These are phyloP conservation scores for Tenebrio molitor DNA, from an alignment of 1,140 invertebrate species.

Conservation along the genomic window DNA sequence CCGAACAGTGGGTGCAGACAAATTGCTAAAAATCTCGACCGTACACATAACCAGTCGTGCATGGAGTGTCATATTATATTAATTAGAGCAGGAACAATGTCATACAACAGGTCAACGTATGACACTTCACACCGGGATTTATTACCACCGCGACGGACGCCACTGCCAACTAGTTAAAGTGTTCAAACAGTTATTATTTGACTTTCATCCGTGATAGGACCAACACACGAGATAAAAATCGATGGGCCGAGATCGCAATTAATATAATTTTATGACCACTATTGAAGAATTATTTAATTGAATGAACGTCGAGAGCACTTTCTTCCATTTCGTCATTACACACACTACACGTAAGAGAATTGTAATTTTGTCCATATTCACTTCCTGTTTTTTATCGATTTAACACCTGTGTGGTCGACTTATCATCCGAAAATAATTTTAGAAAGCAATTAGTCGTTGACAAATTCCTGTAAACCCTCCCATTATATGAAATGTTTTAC, in stretches of 20 bases:
- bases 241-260: no score
- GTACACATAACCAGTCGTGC: conserved; percentile 2
- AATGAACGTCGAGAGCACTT: conserved; percentile 17
- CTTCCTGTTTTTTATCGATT: conserved; percentile 7
- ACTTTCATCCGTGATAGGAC: no score
- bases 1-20: conserved; percentile 4
- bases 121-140: background rate
- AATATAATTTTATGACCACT: no score
- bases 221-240: no score
- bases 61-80: conserved; percentile 24
- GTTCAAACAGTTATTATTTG: no score
- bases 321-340: conserved; percentile 10
- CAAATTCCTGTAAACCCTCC: no score
- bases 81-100: background rate
- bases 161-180: no score
- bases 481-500: background rate
- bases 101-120: conserved; percentile 1
- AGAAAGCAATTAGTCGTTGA: conserved; percentile 6
- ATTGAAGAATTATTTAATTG: no score
- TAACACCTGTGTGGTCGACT: background rate
- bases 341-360: background rate
- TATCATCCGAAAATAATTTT: background rate
- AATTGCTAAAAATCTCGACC: conserved; percentile 17
- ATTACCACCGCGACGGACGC: background rate
- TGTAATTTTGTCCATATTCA: background rate